A percentile compares a stretch with the other conserved stretches of the same genome.
phyloP scores from a whole-genome alignment of 2,888 invertebrate genomes.

The Lochmaea crataegi region DNA sequence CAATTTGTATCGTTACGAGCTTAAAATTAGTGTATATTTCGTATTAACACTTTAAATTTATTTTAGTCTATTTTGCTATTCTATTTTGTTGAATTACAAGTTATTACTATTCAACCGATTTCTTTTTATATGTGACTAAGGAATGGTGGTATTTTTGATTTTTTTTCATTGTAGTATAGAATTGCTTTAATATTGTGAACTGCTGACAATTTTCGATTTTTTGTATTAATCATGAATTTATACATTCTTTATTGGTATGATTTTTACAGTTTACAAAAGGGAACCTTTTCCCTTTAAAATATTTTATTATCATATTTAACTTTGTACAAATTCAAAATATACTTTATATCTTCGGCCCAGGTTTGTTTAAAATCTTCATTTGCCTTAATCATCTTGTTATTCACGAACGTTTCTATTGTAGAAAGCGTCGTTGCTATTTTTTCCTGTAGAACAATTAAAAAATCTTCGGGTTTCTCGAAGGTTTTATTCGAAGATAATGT shows the following conservation, averaged over 20 bases:
- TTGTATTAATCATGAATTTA: not conserved
- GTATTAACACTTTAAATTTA: not conserved
- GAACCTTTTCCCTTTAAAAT: constrained; percentile 19
- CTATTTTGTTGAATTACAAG: constrained; percentile 13
- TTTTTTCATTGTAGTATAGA: too few relatives aligned
- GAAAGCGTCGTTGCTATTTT: constrained; percentile 16
- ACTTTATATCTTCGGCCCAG: constrained; percentile 51
- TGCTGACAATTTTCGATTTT: not conserved
- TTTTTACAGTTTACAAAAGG: not conserved
- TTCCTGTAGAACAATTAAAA: constrained; percentile 34
- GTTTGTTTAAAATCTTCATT: constrained; percentile 47
- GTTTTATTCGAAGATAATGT: constrained; percentile 1
- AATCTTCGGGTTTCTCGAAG: constrained; percentile 24
- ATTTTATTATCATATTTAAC: constrained; percentile 52
- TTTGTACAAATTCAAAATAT: constrained; percentile 51
- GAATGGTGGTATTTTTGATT: too few relatives aligned
- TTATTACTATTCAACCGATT: not conserved
- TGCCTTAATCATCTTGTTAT: constrained; percentile 39
- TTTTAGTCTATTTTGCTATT: constrained; percentile 13
- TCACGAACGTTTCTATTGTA: constrained; percentile 43
- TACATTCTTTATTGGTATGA: too few relatives aligned
- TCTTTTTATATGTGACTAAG: too few relatives aligned
- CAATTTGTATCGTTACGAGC: constrained; percentile 93
- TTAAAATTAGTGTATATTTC: constrained; percentile 60
- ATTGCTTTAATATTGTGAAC: too few relatives aligned